Conservation (phyloP, 2,888 invertebrate species). For the Drosophila seclusa region DNA sequence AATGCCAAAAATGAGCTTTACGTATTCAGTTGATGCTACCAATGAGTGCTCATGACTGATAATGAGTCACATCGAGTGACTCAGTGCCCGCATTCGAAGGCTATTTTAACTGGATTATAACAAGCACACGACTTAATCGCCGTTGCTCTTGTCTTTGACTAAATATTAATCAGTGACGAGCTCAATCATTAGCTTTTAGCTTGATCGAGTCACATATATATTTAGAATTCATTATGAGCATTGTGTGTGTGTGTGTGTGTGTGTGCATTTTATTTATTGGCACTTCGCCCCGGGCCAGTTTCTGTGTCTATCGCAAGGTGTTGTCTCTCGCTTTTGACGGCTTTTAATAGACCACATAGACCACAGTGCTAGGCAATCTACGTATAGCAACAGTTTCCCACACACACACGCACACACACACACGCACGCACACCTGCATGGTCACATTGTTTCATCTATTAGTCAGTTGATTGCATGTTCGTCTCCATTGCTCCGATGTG, state of each 20-base stretch:
- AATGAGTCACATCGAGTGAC: constrained; percentile 26
- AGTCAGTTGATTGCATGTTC: constrained; percentile 33
- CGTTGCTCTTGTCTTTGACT: constrained; percentile 12
- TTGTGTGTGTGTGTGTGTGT: constrained; percentile 7
- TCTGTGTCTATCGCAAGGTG: constrained; percentile 21
- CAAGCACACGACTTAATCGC: constrained; percentile 10
- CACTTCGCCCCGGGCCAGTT: constrained; percentile 36
- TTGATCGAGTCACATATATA: constrained; percentile 27
- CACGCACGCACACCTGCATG: constrained; percentile 27
- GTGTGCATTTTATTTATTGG: constrained; percentile 44
- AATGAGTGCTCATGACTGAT: background rate
- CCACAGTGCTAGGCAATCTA: background rate
- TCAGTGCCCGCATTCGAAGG: constrained; percentile 37
- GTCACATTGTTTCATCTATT: constrained; percentile 39
- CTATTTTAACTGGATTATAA: constrained; percentile 39
- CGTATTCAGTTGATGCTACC: background rate
- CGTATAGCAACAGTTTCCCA: constrained; percentile 8
- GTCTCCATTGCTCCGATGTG: constrained; percentile 11
- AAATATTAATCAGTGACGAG: constrained; percentile 35
- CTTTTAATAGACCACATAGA: constrained; percentile 48
- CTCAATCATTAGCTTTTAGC: constrained; percentile 33
- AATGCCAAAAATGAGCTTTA: constrained; percentile 10
- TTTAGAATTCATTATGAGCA: constrained; percentile 22
- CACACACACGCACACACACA: constrained; percentile 12
- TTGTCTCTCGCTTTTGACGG: constrained; percentile 6